Evolutionary conservation across 2,888 invertebrate species (phyloP).

Genomic region (Incurvaria masculella): DNA sequence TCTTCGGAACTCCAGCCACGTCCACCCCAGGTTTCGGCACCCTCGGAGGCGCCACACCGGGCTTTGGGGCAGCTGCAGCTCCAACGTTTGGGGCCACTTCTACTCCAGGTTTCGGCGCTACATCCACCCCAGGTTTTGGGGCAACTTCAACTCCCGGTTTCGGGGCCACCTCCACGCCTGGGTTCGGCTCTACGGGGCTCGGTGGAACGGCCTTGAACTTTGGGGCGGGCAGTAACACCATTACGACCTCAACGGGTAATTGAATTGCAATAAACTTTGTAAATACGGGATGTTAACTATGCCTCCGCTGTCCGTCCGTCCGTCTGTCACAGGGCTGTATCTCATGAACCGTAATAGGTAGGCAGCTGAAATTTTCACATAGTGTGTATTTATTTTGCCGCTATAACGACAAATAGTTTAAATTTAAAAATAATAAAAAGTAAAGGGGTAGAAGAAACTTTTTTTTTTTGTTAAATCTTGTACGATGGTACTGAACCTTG

Average conservation of each 20-base stretch:
- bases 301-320: no score
- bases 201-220: slow-evolving; percentile 12
- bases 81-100: slow-evolving; percentile 24
- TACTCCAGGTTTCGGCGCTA: slow-evolving; percentile 21
- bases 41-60: slow-evolving; percentile 26
- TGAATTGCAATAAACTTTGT: no score
- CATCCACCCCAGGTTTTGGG: slow-evolving; percentile 19
- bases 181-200: not conserved
- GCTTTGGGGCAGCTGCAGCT: slow-evolving; percentile 20
- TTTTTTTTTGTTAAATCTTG: no score
- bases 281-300: no score
- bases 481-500: no score
- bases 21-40: slow-evolving; percentile 23
- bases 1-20: slow-evolving; percentile 26
- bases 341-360: no score
- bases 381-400: no score
- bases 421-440: no score
- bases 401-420: no score
- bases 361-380: no score
- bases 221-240: slow-evolving; percentile 14
- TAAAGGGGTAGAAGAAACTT: no score
- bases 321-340: no score
- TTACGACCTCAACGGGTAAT: slow-evolving; percentile 8
- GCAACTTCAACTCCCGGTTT: slow-evolving; percentile 25
- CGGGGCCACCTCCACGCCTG: slow-evolving; percentile 21